Evolutionary conservation across 2,888 invertebrate species (phyloP).

Genomic region (Stratiomys singularior): DNA sequence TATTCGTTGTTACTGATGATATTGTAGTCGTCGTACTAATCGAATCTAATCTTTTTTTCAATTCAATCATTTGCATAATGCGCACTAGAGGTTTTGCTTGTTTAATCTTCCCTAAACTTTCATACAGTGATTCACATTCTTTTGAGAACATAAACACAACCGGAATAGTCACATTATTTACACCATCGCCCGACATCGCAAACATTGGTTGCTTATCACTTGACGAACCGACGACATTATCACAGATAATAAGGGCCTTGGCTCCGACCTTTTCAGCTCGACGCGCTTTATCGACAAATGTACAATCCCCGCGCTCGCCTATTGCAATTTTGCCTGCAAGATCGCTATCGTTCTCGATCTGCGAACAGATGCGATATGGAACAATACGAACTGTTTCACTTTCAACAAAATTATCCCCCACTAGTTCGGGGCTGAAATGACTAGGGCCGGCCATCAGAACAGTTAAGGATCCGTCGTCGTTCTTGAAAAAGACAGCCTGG

Average conservation of each 20-base stretch:
- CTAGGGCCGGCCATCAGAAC: constrained; percentile 84
- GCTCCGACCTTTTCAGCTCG: constrained; percentile 85
- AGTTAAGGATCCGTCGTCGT: constrained; percentile 63
- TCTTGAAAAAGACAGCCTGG: constrained; percentile 66
- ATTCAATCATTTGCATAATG: constrained; percentile 65
- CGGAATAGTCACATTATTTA: constrained; percentile 86
- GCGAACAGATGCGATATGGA: constrained; percentile 75
- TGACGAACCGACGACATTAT: constrained; percentile 81
- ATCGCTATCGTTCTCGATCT: constrained; percentile 70
- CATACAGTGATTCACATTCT: constrained; percentile 77
- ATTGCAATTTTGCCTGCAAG: constrained; percentile 81
- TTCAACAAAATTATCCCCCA: constrained; percentile 72
- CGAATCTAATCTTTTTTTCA: constrained; percentile 57
- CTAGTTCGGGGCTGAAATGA: constrained; percentile 86
- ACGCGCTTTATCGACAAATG: constrained; percentile 94
- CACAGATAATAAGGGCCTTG: constrained; percentile 84
- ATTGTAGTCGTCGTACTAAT: background rate
- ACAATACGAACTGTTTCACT: constrained; percentile 73
- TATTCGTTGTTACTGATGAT: background rate
- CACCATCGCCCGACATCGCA: constrained; percentile 96
- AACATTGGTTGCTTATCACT: constrained; percentile 84
- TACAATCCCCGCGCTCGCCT: constrained; percentile 92
- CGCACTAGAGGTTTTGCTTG: constrained; percentile 68
- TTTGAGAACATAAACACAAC: constrained; percentile 88
- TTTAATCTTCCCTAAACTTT: constrained; percentile 66